Conservation (phyloP, 30 jellyfish, hydroid and myxozoan genomes). For the Hydractinia echinata region DNA sequence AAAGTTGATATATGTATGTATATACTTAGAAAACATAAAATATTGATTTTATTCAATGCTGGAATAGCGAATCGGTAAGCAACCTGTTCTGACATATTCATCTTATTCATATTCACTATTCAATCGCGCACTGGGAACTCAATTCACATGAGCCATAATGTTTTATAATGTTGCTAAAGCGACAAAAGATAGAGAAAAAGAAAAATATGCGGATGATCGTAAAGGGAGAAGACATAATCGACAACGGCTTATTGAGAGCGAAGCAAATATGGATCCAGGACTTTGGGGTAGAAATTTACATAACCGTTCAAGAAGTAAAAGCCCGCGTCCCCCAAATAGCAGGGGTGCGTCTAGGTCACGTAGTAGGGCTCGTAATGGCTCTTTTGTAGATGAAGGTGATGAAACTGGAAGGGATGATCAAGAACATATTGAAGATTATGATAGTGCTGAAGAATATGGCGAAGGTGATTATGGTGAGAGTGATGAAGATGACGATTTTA, state of each 20-base stretch:
- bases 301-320: slow-evolving; percentile 41
- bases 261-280: slow-evolving; percentile 35
- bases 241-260: not conserved
- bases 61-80: too few relatives aligned
- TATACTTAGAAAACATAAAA: too few relatives aligned
- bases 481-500: slow-evolving; percentile 55
- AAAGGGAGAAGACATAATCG: slow-evolving; percentile 40
- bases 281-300: slow-evolving; percentile 30
- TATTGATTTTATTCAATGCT: too few relatives aligned
- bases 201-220: slow-evolving; percentile 15
- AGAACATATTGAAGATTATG: slow-evolving; percentile 22
- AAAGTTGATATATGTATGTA: too few relatives aligned
- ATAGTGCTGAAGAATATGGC: slow-evolving; percentile 5
- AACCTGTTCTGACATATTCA: too few relatives aligned
- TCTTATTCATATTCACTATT: not conserved
- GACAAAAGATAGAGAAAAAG: slow-evolving; percentile 25
- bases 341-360: slow-evolving; percentile 55
- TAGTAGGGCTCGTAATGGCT: slow-evolving; percentile 10
- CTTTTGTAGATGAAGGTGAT: slow-evolving; percentile 18
- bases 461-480: not conserved
- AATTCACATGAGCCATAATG: slow-evolving; percentile 43
- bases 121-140: slow-evolving; percentile 9
- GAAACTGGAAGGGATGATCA: slow-evolving; percentile 1
- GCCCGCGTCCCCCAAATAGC: slow-evolving; percentile 28
- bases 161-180: slow-evolving; percentile 87